Evolutionary conservation across 2,888 invertebrate genomes (phyloP), one percentile per base, ranked within the genome.

Genomic region (Nycteola revayana): DNA sequence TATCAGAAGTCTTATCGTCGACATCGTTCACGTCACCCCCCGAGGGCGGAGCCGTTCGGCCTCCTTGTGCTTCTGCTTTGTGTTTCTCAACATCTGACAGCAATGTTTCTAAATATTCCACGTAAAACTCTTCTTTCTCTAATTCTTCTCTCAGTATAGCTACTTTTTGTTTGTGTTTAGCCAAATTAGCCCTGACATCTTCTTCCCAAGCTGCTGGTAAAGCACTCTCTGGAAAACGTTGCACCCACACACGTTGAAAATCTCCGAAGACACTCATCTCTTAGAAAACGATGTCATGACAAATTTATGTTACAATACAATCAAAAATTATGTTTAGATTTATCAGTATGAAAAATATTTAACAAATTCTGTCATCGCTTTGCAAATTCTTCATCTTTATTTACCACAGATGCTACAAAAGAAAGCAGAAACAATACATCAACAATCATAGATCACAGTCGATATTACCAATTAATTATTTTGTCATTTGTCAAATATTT

Each of bases 191-290:
- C 73, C 96, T 93, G 72, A 96, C 96, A 90, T 96, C 96, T 88
- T 95, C 96, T 82, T 96, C 96, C 96, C 96, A 96, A 76, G 96
- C 96, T 75, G 95, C 95, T 77, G 96, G 96, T 65, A 96, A 90
- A 60, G 95, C 94, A 89, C 95, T 95, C 74, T 95, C 95, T 60
- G 96, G 96, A 91, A 96, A 96, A 73, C 96, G 91, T 90, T 96
- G 94, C 88, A 93, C 92, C 96, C 96, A 96, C 85, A 96, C 94
- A 80, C 95, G 94, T 90, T 95, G 95, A 87, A 96, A 96, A 90
- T 96, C 96, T 75, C 94, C 94, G 82, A 95, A 96, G 75, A 96
- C 95, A 90, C 95, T 96, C 96, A 94, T 94, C 86, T 88, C 88
- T 85, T 72, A 82, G 75, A 83, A 81, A 87, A 82, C 84, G 86